Evolutionary conservation across 2,113 vertebrate species (phyloP).

Genomic region (Crotalus helleri): DNA sequence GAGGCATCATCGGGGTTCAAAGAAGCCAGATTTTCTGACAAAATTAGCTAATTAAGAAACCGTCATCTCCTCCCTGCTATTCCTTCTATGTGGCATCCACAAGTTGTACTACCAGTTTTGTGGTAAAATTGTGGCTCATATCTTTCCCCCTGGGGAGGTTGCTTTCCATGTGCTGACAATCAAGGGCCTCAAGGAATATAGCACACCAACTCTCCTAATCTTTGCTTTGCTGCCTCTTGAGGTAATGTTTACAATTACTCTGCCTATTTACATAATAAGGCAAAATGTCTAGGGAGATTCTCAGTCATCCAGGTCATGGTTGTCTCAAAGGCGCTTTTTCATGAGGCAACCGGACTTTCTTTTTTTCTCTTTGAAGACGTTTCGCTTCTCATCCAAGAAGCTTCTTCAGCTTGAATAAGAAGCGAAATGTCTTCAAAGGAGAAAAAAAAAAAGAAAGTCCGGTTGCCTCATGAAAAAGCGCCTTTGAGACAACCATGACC

Average conservation of each 20-base stretch:
- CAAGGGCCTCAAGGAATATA: neutral
- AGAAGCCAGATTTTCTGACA: constrained; percentile 61
- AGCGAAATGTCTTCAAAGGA: too few species aligned
- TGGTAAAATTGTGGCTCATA: neutral
- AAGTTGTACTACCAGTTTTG: neutral
- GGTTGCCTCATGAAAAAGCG: too few species aligned
- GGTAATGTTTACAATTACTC: neutral
- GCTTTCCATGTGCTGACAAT: neutral
- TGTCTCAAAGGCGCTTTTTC: too few species aligned
- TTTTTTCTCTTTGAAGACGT: too few species aligned
- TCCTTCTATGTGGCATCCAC: neutral
- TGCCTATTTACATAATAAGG: neutral
- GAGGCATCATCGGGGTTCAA: constrained; percentile 66
- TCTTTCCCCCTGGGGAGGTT: neutral
- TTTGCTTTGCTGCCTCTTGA: neutral
- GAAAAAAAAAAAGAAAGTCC: too few species aligned
- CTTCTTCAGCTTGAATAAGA: too few species aligned
- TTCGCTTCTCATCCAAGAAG: too few species aligned
- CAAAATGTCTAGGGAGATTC: too few species aligned
- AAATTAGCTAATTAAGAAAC: constrained; percentile 19
- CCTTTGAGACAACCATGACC: too few species aligned
- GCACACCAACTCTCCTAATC: neutral
- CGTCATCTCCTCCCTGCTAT: neutral
- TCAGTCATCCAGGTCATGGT: too few species aligned
- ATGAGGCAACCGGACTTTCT: too few species aligned